These are phyloP conservation scores for Vidua chalybeata DNA, from an alignment of 2,113 vertebrate genomes.

Conservation along the genomic window DNA sequence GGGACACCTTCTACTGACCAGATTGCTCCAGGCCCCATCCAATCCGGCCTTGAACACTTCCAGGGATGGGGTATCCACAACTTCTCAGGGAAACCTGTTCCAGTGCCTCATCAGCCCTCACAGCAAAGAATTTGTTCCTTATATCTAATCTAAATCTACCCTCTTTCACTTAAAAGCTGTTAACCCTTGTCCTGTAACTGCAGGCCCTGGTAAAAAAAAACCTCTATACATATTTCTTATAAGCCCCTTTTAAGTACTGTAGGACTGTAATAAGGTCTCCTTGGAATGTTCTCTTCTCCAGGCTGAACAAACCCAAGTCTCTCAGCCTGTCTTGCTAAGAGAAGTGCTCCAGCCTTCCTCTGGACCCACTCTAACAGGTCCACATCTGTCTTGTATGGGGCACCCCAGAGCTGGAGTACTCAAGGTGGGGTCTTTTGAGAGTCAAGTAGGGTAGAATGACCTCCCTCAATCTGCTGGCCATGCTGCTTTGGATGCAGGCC, in stretches of 20 bases:
- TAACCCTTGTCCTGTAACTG: not conserved
- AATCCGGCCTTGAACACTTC: not conserved
- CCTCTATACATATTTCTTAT: not conserved
- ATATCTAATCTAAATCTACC: not conserved
- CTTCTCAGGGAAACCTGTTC: not conserved
- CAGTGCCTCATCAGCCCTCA: not conserved
- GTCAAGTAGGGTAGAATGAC: not conserved
- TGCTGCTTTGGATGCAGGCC: not conserved
- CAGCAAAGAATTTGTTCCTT: not conserved
- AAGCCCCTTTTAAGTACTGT: not conserved
- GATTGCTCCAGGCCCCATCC: not conserved
- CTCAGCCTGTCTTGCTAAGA: not conserved
- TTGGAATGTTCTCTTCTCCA: not conserved
- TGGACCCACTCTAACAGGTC: not conserved
- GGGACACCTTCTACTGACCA: not conserved
- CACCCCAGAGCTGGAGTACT: not conserved
- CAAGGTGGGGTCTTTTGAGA: not conserved
- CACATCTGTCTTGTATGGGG: not conserved
- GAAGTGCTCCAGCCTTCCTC: not conserved
- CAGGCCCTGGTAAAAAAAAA: not conserved
- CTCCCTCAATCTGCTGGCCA: not conserved
- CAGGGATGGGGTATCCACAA: not conserved
- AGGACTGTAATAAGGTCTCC: not conserved
- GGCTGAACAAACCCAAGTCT: not conserved
- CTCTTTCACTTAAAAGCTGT: not conserved